These are phyloP conservation scores for Rhinoderma darwinii DNA, from an alignment of 2,113 vertebrate species.

Conservation along the genomic window DNA sequence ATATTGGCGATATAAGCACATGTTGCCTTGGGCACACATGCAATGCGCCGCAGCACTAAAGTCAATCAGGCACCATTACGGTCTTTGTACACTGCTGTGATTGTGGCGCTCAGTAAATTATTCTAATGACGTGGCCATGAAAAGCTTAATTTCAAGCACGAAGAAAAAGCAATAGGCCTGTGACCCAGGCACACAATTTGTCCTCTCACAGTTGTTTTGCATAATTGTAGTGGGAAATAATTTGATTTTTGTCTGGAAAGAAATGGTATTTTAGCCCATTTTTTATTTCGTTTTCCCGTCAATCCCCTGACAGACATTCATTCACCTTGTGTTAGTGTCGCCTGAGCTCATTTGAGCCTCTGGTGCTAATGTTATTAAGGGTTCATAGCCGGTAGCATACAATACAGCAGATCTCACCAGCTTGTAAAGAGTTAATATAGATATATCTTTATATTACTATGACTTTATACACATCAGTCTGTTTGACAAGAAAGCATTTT, in stretches of 20 bases:
- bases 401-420: neutral
- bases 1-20: neutral
- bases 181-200: neutral
- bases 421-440: neutral
- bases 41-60: neutral
- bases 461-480: slow-evolving; percentile 21
- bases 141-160: neutral
- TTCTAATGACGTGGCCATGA: neutral
- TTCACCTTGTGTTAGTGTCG: slow-evolving; percentile 40
- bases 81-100: neutral
- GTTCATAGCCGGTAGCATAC: neutral
- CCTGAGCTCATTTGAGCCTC: slow-evolving; percentile 20
- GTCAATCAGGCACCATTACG: neutral
- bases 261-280: neutral
- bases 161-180: neutral
- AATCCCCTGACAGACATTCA: neutral
- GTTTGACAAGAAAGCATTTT: slow-evolving; percentile 19
- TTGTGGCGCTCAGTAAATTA: neutral
- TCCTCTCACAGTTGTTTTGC: neutral
- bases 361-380: neutral
- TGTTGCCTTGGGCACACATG: neutral
- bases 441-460: neutral
- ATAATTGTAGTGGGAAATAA: neutral
- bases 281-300: slow-evolving; percentile 29
- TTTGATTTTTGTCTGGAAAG: neutral